Base-by-base conservation (phyloP, 2,113 vertebrate genomes). In the Proterorhinus semilunaris region DNA sequence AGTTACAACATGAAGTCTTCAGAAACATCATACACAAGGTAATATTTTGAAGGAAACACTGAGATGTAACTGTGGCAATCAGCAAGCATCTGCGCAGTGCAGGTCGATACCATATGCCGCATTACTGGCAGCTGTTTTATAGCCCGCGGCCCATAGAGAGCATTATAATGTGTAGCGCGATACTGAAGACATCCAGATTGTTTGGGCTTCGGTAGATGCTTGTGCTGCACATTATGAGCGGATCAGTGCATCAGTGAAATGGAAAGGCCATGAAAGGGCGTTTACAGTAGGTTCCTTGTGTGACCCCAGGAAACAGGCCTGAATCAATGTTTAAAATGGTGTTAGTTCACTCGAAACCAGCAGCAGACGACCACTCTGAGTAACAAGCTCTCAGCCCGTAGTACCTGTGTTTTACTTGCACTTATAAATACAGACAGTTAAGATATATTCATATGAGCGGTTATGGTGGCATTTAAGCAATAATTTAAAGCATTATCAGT, bases 141-240 rank as follows among this genome's bases (percentile, higher is more conserved):
- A 21, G 71, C 74, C 75, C 55, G 65, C 65, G 49, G 70, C 27
- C 72, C 46, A 57, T 15, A 63, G 27, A 74, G 72, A 68, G 54
- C 16, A 51, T 71, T 58, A 55, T 68, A 47, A 15, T 51, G 73
- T 76, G 64, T 64, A 16, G 46, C 75, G 51, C 72, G 85, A 73
- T 61, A 79, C 4, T 73, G 66, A 83, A 78, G 57, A 65, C 65
- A 62, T 65, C 63, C 81, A 79, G 82, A 86, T 74, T 84, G 78
- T 80, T 78, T 71, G 50, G n/a, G 58, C 69, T 82, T 67, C 65
- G 77, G 67, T 36, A n/a, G 57, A 7, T 79, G 69, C 44, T 68
- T 75, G n/a, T 58, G 17, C 61, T 58, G 13, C 68, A 55, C 48
- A 58, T 84, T 61, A 62, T 27, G 65, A 82, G 73, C 21, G 62